A percentile compares a stretch with the other conserved stretches of the same genome.
These are phyloP conservation scores for Coenonympha glycerion DNA, from an alignment of 2,888 invertebrate species.

Conservation along the genomic window DNA sequence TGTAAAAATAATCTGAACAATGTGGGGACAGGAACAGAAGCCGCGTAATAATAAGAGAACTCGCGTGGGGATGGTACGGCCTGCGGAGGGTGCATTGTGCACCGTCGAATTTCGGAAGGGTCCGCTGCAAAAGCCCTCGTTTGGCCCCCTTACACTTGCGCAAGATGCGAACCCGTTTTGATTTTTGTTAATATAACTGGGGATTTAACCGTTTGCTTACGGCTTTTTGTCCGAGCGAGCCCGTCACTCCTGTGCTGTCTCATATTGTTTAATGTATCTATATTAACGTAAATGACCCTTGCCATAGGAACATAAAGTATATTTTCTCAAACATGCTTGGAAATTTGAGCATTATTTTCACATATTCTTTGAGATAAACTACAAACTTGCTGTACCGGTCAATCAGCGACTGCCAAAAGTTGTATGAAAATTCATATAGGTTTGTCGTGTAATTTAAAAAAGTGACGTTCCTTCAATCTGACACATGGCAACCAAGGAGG, in stretches of 20 bases:
- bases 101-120: constrained; percentile 75
- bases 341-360: no score
- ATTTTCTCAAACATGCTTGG: no score
- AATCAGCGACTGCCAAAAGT: no score
- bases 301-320: no score
- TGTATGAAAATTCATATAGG: no score
- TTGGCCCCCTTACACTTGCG: constrained; percentile 71
- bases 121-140: constrained; percentile 67
- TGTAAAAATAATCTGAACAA: constrained; percentile 69
- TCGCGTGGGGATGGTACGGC: constrained; percentile 71
- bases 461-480: no score
- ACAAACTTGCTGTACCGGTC: no score
- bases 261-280: not conserved
- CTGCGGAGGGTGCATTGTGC: constrained; percentile 72
- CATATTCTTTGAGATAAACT: no score
- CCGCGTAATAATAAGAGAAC: constrained; percentile 73
- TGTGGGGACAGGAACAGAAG: constrained; percentile 72
- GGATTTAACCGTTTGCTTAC: constrained; percentile 53
- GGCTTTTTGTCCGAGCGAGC: constrained; percentile 46
- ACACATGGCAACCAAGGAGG: no score
- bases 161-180: constrained; percentile 75
- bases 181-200: constrained; percentile 65
- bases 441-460: no score
- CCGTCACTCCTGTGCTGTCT: constrained; percentile 33
- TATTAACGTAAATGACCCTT: no score